Evolutionary conservation across 2,888 invertebrate species (phyloP).

Genomic region (Leptopterna dolabrata): DNA sequence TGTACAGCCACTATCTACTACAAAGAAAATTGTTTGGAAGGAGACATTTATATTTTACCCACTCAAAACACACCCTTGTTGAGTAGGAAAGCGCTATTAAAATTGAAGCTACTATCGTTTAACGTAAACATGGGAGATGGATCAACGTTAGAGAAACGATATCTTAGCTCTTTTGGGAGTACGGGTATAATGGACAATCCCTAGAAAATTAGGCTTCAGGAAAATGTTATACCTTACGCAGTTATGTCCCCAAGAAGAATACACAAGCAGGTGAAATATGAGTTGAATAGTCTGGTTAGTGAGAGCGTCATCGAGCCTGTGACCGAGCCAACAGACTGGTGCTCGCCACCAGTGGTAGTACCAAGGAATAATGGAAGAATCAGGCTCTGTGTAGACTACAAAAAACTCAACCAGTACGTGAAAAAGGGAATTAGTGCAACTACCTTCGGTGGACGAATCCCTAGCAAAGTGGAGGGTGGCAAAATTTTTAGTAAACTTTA

Average conservation of each 20-base stretch:
- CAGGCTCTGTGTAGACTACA: conserved; percentile 52
- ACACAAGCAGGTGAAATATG: conserved; percentile 6
- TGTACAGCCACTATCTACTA: neutral
- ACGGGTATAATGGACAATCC: conserved; percentile 19
- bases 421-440: conserved; percentile 14
- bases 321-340: conserved; percentile 41
- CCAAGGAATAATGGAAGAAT: conserved; percentile 28
- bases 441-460: neutral
- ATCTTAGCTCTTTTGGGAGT: neutral
- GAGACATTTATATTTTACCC: neutral
- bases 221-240: neutral
- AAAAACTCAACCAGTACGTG: conserved; percentile 43
- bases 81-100: neutral
- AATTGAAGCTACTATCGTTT: neutral
- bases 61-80: conserved; percentile 1
- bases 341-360: conserved; percentile 46
- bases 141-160: neutral
- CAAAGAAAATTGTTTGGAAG: neutral
- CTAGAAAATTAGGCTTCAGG: conserved; percentile 29
- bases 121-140: neutral
- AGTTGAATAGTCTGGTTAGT: conserved; percentile 13
- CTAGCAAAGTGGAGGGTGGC: neutral
- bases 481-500: neutral
- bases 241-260: neutral
- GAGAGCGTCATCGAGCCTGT: neutral